These are phyloP conservation scores for Saccostrea glomerata DNA, from an alignment of 1,140 invertebrate genomes.

Conservation along the genomic window DNA sequence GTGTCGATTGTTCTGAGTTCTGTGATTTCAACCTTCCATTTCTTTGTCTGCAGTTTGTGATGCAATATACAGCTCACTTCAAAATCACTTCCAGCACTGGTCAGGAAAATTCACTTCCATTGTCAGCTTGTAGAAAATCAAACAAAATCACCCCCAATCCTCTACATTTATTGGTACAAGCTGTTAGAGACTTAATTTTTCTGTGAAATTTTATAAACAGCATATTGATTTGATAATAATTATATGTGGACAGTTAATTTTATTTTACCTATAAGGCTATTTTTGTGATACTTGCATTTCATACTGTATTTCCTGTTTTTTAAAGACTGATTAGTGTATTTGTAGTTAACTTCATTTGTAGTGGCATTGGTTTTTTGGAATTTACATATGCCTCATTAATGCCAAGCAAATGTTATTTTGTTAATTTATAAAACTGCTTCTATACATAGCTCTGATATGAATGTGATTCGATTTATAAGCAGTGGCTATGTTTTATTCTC, in stretches of 20 bases:
- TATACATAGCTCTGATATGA: neutral
- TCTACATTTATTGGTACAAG: neutral
- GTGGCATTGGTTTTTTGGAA: slow-evolving; percentile 22
- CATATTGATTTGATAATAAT: neutral
- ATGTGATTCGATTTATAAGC: neutral
- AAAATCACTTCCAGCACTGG: neutral
- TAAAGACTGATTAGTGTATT: neutral
- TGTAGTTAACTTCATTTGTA: neutral
- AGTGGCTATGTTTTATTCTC: slow-evolving; percentile 8
- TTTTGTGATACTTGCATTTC: neutral
- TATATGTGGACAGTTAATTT: neutral
- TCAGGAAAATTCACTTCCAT: slow-evolving; percentile 14
- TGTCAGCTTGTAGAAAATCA: neutral
- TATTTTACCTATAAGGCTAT: neutral
- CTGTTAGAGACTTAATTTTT: neutral
- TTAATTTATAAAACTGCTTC: neutral
- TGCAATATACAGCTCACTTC: slow-evolving; percentile 22
- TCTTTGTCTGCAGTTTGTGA: slow-evolving; percentile 40
- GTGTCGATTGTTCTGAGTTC: slow-evolving; percentile 42
- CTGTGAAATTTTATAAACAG: neutral
- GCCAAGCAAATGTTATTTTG: neutral
- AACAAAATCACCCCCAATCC: neutral
- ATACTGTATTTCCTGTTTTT: neutral
- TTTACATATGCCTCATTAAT: neutral
- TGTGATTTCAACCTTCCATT: slow-evolving; percentile 27